Evolutionary conservation across 2,888 invertebrate species (phyloP).

Genomic region (Eupithecia vulgata): DNA sequence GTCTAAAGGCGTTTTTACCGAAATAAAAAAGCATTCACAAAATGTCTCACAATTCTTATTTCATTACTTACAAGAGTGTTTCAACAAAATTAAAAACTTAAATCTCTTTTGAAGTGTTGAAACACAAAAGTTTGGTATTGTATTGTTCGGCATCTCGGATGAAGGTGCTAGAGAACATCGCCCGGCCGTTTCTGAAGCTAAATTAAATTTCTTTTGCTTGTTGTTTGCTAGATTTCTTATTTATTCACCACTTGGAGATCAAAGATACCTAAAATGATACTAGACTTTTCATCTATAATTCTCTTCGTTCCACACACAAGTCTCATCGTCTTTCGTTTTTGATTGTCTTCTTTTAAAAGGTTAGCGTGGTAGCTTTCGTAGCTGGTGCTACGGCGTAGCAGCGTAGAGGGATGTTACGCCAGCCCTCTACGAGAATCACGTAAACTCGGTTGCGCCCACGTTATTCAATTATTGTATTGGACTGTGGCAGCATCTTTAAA

Average conservation of each 20-base stretch:
- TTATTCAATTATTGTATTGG: too few species aligned
- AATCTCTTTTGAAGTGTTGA: constrained; percentile 11
- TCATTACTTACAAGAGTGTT: constrained; percentile 12
- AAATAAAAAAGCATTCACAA: neutral
- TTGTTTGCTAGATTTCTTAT: neutral
- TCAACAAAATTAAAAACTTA: constrained; percentile 12
- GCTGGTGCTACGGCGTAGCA: constrained; percentile 4
- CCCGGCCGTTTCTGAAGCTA: neutral
- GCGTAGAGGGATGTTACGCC: neutral
- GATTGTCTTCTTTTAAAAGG: neutral
- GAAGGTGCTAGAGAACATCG: neutral
- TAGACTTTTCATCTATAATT: neutral
- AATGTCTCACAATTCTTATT: neutral
- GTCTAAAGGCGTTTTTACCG: neutral
- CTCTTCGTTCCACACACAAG: too few species aligned
- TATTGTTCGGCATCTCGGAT: constrained; percentile 1
- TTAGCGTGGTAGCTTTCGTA: neutral
- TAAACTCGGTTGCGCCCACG: neutral
- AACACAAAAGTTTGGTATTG: constrained; percentile 15
- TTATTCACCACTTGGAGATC: neutral
- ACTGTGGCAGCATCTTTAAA: neutral
- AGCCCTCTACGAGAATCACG: neutral
- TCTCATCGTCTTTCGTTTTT: neutral
- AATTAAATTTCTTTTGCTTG: constrained; percentile 6
- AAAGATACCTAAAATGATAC: neutral